These are phyloP conservation scores for Tethya wilhelma DNA, from an alignment of 37 sponge, comb jelly and placozoan species.

Conservation along the genomic window DNA sequence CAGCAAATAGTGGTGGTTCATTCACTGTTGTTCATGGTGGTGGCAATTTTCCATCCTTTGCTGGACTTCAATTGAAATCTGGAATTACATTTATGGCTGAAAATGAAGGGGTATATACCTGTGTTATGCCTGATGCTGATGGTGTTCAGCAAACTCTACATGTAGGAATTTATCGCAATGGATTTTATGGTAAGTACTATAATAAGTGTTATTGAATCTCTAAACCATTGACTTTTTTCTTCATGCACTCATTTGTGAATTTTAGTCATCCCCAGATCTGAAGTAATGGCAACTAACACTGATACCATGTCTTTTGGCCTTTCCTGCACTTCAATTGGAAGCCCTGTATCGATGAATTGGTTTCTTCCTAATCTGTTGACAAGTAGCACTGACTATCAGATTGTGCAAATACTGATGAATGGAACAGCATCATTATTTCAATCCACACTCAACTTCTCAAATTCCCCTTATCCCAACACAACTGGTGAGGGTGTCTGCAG, in stretches of 20 bases:
- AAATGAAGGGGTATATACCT: constrained; percentile 40
- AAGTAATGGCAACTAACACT: constrained; percentile 12
- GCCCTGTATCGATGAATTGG: constrained; percentile 4
- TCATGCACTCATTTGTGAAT: not conserved
- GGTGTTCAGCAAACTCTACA: constrained; percentile 18
- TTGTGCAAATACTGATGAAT: not conserved
- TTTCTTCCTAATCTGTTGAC: not conserved
- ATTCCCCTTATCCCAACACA: not conserved
- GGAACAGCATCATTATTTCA: not conserved
- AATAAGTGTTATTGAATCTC: not conserved
- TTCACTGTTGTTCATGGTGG: constrained; percentile 13
- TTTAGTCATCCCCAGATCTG: not conserved
- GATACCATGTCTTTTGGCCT: not conserved
- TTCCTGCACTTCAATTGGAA: constrained; percentile 3
- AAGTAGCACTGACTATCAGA: not conserved
- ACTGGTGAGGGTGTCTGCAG: constrained; percentile 18
- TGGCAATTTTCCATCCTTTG: constrained; percentile 12
- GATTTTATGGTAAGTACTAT: constrained; percentile 10
- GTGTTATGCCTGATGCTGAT: constrained; percentile 33
- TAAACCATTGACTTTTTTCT: not conserved
- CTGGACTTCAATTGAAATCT: constrained; percentile 10
- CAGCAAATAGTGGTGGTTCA: not conserved
- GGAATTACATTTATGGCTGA: not conserved
- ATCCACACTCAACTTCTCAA: not conserved
- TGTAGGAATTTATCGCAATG: constrained; percentile 30